phyloP scores from a whole-genome alignment of 2,888 invertebrate genomes.

The Drosophila algonquin region DNA sequence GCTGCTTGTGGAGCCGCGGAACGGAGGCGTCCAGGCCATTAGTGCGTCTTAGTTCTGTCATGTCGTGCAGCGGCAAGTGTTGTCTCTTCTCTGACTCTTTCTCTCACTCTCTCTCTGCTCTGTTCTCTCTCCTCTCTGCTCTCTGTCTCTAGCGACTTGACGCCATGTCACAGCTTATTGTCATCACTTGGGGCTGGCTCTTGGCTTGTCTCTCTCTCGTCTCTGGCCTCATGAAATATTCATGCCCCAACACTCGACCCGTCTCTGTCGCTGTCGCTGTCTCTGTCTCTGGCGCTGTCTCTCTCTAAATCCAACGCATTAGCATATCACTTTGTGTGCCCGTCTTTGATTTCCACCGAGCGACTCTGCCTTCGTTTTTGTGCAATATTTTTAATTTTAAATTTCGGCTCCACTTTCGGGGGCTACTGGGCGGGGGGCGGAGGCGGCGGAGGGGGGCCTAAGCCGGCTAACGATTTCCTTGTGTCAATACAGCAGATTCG shows the following conservation, averaged over 20 bases:
- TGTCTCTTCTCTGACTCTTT: background rate
- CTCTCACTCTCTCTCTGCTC: background rate
- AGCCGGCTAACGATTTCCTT: slow-evolving; percentile 79
- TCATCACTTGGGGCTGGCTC: slow-evolving; percentile 63
- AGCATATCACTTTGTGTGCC: slow-evolving; percentile 61
- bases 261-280: slow-evolving; percentile 7
- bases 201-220: slow-evolving; percentile 25
- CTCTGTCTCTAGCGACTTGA: slow-evolving; percentile 26
- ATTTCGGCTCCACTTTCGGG: slow-evolving; percentile 1
- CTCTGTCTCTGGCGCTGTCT: slow-evolving; percentile 8
- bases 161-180: slow-evolving; percentile 62
- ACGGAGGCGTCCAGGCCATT: slow-evolving; percentile 45
- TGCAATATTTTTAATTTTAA: slow-evolving; percentile 17
- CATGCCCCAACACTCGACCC: slow-evolving; percentile 45
- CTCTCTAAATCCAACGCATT: slow-evolving; percentile 43
- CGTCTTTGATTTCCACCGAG: slow-evolving; percentile 13
- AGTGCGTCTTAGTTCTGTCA: slow-evolving; percentile 72
- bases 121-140: background rate
- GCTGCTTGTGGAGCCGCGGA: slow-evolving; percentile 66
- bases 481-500: slow-evolving; percentile 75
- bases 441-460: slow-evolving; percentile 35
- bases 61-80: slow-evolving; percentile 28
- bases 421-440: background rate
- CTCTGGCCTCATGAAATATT: slow-evolving; percentile 67
- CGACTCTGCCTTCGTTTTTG: background rate